phyloP scores from a whole-genome alignment of 1,140 invertebrate species.

The Aricia agestis region DNA sequence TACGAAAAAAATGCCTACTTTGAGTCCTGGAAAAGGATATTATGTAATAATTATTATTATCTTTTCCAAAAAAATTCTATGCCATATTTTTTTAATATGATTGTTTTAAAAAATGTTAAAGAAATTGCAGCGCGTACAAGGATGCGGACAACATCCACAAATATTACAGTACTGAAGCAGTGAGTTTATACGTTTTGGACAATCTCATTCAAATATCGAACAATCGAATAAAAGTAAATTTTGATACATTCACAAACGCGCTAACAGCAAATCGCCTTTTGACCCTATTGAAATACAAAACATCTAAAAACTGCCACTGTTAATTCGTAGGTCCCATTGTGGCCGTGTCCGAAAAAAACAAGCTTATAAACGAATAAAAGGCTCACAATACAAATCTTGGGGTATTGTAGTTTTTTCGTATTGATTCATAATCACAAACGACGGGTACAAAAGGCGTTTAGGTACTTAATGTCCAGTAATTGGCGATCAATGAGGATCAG shows the following conservation, averaged over 20 bases:
- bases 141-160: no score
- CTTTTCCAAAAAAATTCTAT: no score
- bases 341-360: constrained; percentile 45
- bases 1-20: no score
- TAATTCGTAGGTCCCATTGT: constrained; percentile 52
- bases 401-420: constrained; percentile 63
- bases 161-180: no score
- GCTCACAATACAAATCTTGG: constrained; percentile 59
- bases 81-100: no score
- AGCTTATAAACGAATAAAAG: constrained; percentile 63
- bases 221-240: background rate
- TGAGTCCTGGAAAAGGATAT: no score
- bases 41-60: no score
- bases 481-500: constrained; percentile 76
- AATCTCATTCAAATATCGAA: background rate
- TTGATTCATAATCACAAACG: constrained; percentile 75
- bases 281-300: constrained; percentile 18
- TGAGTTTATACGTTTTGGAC: no score
- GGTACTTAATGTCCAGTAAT: constrained; percentile 76
- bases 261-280: constrained; percentile 18
- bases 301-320: constrained; percentile 28
- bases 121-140: no score
- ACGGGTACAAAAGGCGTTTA: constrained; percentile 68
- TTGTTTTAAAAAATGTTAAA: no score
- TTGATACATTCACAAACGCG: constrained; percentile 2